phyloP scores from a whole-genome alignment of 1,140 invertebrate species.

The Drosophila elegans region DNA sequence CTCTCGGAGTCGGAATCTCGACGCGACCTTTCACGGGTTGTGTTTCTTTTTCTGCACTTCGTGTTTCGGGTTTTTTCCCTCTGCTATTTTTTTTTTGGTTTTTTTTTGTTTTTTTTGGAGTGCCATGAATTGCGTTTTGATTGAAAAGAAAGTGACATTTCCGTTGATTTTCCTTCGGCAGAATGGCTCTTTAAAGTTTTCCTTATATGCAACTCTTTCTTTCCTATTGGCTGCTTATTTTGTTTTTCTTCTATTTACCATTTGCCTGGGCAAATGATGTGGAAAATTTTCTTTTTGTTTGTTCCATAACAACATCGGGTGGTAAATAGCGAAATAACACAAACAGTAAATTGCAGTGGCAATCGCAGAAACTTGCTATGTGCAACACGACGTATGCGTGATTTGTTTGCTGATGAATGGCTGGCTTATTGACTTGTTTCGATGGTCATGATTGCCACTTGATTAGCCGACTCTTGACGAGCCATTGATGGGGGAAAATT shows the following conservation, averaged over 20 bases:
- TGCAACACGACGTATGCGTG: constrained; percentile 51
- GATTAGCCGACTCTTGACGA: constrained; percentile 44
- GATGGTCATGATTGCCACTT: constrained; percentile 37
- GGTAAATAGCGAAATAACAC: constrained; percentile 51
- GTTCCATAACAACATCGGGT: constrained; percentile 26
- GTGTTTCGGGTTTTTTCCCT: constrained; percentile 41
- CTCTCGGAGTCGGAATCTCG: constrained; percentile 51
- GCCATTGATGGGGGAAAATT: constrained; percentile 25
- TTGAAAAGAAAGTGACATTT: constrained; percentile 84
- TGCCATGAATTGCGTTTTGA: constrained; percentile 83
- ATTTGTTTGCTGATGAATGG: constrained; percentile 39
- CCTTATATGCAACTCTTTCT: constrained; percentile 45
- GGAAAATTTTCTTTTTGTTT: constrained; percentile 31
- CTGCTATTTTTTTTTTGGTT: constrained; percentile 4
- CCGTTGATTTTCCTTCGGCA: constrained; percentile 72
- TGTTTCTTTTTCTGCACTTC: constrained; percentile 38
- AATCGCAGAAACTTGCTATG: constrained; percentile 33
- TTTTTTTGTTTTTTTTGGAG: constrained; percentile 58
- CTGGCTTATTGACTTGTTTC: constrained; percentile 44
- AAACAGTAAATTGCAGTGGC: constrained; percentile 51
- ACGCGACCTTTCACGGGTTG: constrained; percentile 56
- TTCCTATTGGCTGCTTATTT: constrained; percentile 30
- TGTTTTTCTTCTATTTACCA: background rate
- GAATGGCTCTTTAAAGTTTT: constrained; percentile 54
- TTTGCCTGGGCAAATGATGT: constrained; percentile 33